Evolutionary conservation across 2,888 invertebrate genomes (phyloP), one percentile per base, ranked within the genome.

Genomic region (Ramazzottius varieornatus): DNA sequence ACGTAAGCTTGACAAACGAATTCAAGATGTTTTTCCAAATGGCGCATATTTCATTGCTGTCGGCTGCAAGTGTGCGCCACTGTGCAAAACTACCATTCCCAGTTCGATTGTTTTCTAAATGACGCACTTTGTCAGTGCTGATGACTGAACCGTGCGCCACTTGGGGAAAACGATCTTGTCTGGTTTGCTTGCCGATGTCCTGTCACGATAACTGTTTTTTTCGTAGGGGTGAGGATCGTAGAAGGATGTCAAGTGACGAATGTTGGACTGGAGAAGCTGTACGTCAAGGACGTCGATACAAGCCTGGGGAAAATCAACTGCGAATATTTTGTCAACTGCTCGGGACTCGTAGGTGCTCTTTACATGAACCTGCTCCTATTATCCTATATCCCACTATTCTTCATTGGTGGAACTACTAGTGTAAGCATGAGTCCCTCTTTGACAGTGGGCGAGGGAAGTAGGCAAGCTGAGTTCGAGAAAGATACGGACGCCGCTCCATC

Each of bases 281-380:
- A 76, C 67, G 82, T 84, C 2, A 77, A 79, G 67, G 79, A 79
- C 33, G 82, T 84, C 1, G 78, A 80, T 67, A 84, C 84, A 0
- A 79, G 79, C 64, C 73, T 74, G 66, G 84, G 84, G 0, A 77
- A 79, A 13, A 82, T 91, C 20, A 81, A 85, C 68, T 93, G 93
- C 76, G 83, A 90, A 70, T 86, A 84, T 75, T 94, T 96, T 77
- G 87, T 98, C 33, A 96, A 96, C 77, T 89, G 90, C 74, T 86
- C 88, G 32, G 96, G 96, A 8, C 88, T 91, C 78, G 79, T 80
- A 67, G 72, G 54, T 54, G 40, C 13, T n/a, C n/a, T n/a, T n/a
- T n/a, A n/a, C n/a, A n/a, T n/a, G n/a, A n/a, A n/a, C n/a, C n/a
- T n/a, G n/a, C n/a, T n/a, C n/a, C n/a, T n/a, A n/a, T n/a, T n/a